A percentile compares a stretch with the other conserved stretches of the same genome.
Evolutionary conservation across 1,140 invertebrate species (phyloP).

Genomic region (Coelopa frigida): DNA sequence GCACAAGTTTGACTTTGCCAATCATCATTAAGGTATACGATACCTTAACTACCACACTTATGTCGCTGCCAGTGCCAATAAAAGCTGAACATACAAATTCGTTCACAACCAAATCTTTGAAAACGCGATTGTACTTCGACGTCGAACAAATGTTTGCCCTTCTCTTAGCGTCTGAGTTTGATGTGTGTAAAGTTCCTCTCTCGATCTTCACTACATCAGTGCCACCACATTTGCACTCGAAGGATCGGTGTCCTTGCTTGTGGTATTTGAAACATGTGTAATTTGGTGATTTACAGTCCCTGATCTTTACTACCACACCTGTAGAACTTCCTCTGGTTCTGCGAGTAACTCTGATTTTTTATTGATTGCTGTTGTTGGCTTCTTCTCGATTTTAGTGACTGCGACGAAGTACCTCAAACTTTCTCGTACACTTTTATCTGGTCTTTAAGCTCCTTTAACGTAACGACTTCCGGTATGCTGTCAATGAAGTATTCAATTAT

Average conservation of each 20-base stretch:
- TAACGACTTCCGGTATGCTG: slow-evolving; percentile 10
- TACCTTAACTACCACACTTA: too few species aligned
- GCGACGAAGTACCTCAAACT: neutral
- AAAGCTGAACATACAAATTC: neutral
- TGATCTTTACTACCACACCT: neutral
- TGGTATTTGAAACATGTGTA: slow-evolving; percentile 3
- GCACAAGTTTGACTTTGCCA: neutral
- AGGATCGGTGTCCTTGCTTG: neutral
- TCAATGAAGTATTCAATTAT: slow-evolving; percentile 9
- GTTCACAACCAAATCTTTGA: neutral
- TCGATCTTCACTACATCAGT: neutral
- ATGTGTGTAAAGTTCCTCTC: neutral
- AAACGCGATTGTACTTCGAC: neutral
- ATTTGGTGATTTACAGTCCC: neutral
- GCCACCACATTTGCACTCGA: neutral
- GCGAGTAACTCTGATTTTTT: neutral
- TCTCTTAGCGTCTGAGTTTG: neutral
- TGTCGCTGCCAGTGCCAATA: slow-evolving; percentile 1
- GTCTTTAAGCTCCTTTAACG: slow-evolving; percentile 2
- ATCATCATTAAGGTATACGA: neutral
- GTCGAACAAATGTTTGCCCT: neutral
- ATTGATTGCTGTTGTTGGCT: neutral
- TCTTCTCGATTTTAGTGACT: neutral
- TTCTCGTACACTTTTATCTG: slow-evolving; percentile 1
- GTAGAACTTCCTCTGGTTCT: neutral